Evolutionary conservation across 2,113 vertebrate genomes (phyloP).

Genomic region (Sclerurus mexicanus): DNA sequence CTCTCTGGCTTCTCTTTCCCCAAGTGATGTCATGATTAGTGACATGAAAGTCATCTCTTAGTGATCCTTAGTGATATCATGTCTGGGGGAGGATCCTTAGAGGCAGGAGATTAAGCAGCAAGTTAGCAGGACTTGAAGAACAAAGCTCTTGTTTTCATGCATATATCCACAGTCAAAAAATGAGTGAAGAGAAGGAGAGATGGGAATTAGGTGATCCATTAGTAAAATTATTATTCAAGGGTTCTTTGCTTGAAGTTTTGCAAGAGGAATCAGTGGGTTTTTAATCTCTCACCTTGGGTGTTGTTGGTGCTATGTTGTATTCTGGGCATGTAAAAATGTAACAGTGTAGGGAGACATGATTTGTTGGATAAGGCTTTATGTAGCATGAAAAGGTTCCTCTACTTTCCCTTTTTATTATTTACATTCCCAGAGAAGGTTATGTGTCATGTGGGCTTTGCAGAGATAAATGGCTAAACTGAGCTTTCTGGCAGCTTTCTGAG

Average conservation of each 20-base stretch:
- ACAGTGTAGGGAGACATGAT: not conserved
- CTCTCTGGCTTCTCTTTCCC: not conserved
- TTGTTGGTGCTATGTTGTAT: not conserved
- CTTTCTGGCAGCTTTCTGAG: conserved; percentile 15
- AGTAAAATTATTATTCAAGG: conserved; percentile 13
- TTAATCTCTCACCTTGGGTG: conserved; percentile 25
- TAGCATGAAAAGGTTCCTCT: conserved; percentile 13
- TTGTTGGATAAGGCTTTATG: conserved; percentile 27
- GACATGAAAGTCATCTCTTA: not conserved
- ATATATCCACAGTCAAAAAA: not conserved
- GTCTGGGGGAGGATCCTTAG: not conserved
- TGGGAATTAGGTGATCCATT: not conserved
- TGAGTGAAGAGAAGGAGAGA: not conserved
- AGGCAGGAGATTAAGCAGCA: conserved; percentile 4
- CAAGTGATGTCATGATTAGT: not conserved
- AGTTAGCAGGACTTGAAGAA: not conserved
- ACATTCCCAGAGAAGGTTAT: conserved; percentile 32
- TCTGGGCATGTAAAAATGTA: not conserved
- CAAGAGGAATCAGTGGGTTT: not conserved
- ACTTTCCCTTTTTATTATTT: conserved; percentile 37
- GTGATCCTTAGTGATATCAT: not conserved
- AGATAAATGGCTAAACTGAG: not conserved
- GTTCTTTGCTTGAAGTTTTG: not conserved
- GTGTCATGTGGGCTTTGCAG: not conserved
- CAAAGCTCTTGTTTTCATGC: not conserved